Evolutionary conservation across 2,888 invertebrate genomes (phyloP), one percentile per base, ranked within the genome.

Genomic region (Campoplex capitator): DNA sequence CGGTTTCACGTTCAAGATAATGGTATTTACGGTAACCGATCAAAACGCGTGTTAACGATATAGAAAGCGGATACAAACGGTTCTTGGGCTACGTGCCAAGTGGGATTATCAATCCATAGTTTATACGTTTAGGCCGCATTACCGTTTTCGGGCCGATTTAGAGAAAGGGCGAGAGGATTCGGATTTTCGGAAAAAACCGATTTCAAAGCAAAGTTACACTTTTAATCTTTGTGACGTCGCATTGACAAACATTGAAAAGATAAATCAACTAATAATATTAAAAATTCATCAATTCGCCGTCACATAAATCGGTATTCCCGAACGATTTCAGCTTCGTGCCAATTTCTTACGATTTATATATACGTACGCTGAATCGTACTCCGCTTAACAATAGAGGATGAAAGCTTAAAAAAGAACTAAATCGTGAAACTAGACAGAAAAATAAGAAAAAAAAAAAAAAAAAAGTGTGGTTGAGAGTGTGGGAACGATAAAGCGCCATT

Each of bases 321-420:
- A 68, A 78, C 70, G 70, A 70, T 67, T 82, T 85, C 85, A 85
- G 85, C 82, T 56, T 67, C 85, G 85, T 85, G 85, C 85, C 82
- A 85, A 78, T 67, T 78, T 23, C 3, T 68, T 16, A 32, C 16
- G 42, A 32, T 45, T 16, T 9, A 35, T 73, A 67, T 70, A 82
- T 85, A 85, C 85, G 85, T 48, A 78, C 67, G 68, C 85, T 85
- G 85, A 85, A 85, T 85, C 67, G 77, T 78, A 23, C n/a, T 0
- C 68, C 51, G 42, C 51, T 51, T 11, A 18, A 32, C 65, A 32
- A 13, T 28, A 3, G 58, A 9, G 58, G 28, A 58, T 32, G 71
- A 77, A 83, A 83, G 73, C 77, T 71, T 38, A 62, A 74, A 74
- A 78, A 32, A 58, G 23, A 51, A 51, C 11, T 51, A 51, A 2